Evolutionary conservation across 1,140 invertebrate genomes (phyloP), one percentile per base, ranked within the genome.

Genomic region (Nasonia vitripennis): DNA sequence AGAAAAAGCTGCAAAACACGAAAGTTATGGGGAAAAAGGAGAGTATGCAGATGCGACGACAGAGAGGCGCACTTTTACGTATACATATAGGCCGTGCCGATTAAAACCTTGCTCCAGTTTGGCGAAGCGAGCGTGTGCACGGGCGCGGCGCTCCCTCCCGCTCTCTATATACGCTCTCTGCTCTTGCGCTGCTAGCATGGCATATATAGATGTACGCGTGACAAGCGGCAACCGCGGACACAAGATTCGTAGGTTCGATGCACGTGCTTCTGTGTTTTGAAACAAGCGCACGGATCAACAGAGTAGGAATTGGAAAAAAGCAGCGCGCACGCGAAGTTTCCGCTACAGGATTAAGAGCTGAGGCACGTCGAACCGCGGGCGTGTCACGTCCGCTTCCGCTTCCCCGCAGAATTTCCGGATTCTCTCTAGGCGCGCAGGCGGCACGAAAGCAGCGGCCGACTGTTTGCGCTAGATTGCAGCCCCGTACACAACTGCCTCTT

Each of bases 381-480:
- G 89, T 90, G 90, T 88, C 90, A 78, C 85, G 86, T 92, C 90
- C 91, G 89, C 78, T 91, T 91, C 89, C 90, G 88, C 85, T 91
- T 88, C 87, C 86, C 79, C 67, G 7, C 10, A 86, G 87, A 88
- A 91, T 90, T 91, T 91, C 90, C 90, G 90, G 87, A 90, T 91
- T 90, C 88, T 90, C 88, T 87, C 68, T 55, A 83, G 48, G 45
- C 34, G 34, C 34, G 34, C 77, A 84, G 77, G 34, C 34, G 27
- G 79, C 74, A 27, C 12, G 23, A 78, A 78, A 78, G 80, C n/a
- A n/a, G 62, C n/a, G 1, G 23, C 34, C 34, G 73, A 34, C 73
- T 37, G 37, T 62, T n/a, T 71, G 23, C 68, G 27, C 10, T 27
- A 10, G 41, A 9, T 45, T 45, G 41, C 41, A 7, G 41, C 41